phyloP scores from a whole-genome alignment of 2,797 vertebrate species.

The Sylvilagus floridanus region DNA sequence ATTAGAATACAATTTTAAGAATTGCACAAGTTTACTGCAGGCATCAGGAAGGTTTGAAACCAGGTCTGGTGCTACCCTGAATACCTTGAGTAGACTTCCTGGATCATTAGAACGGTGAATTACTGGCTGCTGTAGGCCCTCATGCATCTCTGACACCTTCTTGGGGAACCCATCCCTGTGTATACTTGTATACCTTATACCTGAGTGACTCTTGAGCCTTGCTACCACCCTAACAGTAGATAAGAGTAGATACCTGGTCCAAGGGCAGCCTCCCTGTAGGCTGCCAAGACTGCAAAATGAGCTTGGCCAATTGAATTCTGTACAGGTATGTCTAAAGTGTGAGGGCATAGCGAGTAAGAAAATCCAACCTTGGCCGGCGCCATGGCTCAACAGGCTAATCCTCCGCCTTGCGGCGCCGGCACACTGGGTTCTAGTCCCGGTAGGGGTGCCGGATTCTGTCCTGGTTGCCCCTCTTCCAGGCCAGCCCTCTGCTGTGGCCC shows the following conservation, averaged over 20 bases:
- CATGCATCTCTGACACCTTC: neutral
- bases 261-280: neutral
- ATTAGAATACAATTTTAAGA: conserved; percentile 19
- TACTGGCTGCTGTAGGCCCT: neutral
- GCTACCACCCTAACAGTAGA: neutral
- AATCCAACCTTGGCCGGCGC: neutral
- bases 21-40: neutral
- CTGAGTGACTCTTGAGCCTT: neutral
- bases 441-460: no score
- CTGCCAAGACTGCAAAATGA: neutral
- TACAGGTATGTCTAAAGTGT: neutral
- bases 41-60: conserved; percentile 1
- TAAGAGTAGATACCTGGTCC: neutral
- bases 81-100: neutral
- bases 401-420: no score
- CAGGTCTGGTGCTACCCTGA: neutral
- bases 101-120: neutral
- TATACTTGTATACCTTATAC: neutral
- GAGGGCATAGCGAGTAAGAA: neutral
- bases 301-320: neutral
- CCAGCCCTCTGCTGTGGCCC: no score
- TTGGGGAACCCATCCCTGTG: neutral
- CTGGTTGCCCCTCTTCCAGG: no score
- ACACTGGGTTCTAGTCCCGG: no score
- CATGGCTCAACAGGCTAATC: no score